Evolutionary conservation across 1,140 invertebrate species (phyloP).

Genomic region (Drosophila bifasciata): DNA sequence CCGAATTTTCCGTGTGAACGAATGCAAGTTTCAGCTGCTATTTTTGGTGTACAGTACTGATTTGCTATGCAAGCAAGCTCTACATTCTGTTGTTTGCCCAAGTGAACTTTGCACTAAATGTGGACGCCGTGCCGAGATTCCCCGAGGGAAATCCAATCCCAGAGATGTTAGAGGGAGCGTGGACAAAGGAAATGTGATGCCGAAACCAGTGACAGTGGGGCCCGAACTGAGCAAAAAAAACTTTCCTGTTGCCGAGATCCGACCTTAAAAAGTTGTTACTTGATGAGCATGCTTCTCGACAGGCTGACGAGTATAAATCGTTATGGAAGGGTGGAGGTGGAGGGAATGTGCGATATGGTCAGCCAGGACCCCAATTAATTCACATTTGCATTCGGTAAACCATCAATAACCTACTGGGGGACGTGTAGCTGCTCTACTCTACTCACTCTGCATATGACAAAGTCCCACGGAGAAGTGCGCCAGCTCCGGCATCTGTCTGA

Average conservation of each 20-base stretch:
- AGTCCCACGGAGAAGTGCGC: constrained; percentile 96
- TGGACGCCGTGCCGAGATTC: constrained; percentile 33
- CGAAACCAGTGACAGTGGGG: constrained; percentile 3
- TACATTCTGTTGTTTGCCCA: constrained; percentile 45
- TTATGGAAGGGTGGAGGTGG: constrained; percentile 43
- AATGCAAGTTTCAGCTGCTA: constrained; percentile 25
- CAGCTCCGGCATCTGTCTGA: constrained; percentile 96
- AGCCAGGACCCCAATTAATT: constrained; percentile 31
- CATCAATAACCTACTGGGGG: neutral
- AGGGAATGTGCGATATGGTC: no score
- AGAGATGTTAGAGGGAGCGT: no score
- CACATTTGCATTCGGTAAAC: constrained; percentile 32
- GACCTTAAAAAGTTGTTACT: neutral
- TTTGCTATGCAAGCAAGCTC: constrained; percentile 52
- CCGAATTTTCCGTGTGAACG: neutral
- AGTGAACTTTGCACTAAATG: constrained; percentile 56
- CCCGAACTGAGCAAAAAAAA: neutral
- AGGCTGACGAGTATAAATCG: constrained; percentile 10
- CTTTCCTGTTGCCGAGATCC: constrained; percentile 5
- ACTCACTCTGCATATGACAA: constrained; percentile 98
- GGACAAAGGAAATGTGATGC: constrained; percentile 33
- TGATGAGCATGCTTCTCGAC: no score
- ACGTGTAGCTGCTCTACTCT: neutral
- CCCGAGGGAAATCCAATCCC: constrained; percentile 28
- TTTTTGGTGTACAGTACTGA: constrained; percentile 30